Percentiles rank a stretch among this genome's conserved stretches.
phyloP scores from a whole-genome alignment of 2,888 invertebrate genomes.

The Agapostemon virescens region DNA sequence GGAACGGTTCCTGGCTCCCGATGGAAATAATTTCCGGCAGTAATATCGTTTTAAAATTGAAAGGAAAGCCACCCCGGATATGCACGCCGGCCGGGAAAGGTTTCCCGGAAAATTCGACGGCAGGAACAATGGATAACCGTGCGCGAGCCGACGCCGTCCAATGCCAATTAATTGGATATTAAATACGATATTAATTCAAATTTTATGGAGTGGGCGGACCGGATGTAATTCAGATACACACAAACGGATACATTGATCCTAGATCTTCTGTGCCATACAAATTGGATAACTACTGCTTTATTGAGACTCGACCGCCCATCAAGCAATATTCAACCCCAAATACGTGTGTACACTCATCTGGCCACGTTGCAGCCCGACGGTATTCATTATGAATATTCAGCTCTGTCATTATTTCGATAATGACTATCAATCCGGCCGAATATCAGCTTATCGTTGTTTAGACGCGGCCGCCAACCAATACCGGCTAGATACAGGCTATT shows the following conservation, averaged over 20 bases:
- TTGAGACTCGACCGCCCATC: neutral
- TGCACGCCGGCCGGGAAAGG: neutral
- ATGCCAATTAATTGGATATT: slow-evolving; percentile 42
- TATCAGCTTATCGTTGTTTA: slow-evolving; percentile 18
- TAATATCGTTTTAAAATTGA: slow-evolving; percentile 30
- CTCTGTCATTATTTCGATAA: slow-evolving; percentile 27
- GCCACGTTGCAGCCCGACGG: neutral
- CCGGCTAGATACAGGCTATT: neutral
- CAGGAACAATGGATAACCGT: slow-evolving; percentile 12
- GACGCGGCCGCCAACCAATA: neutral
- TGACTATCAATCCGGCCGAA: slow-evolving; percentile 11
- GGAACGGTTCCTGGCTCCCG: neutral
- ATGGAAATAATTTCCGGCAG: slow-evolving; percentile 27
- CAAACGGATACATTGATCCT: neutral
- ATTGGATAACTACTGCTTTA: slow-evolving; percentile 42
- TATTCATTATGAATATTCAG: slow-evolving; percentile 43
- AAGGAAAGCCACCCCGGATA: neutral
- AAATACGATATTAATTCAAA: slow-evolving; percentile 36
- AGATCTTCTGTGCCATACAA: slow-evolving; percentile 32
- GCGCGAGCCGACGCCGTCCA: neutral
- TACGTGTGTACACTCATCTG: neutral
- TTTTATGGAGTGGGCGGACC: neutral
- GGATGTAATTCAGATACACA: slow-evolving; percentile 20
- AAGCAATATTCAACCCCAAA: neutral
- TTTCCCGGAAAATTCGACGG: neutral